phyloP scores from a whole-genome alignment of 2,888 invertebrate genomes.

The Clunio marinus region DNA sequence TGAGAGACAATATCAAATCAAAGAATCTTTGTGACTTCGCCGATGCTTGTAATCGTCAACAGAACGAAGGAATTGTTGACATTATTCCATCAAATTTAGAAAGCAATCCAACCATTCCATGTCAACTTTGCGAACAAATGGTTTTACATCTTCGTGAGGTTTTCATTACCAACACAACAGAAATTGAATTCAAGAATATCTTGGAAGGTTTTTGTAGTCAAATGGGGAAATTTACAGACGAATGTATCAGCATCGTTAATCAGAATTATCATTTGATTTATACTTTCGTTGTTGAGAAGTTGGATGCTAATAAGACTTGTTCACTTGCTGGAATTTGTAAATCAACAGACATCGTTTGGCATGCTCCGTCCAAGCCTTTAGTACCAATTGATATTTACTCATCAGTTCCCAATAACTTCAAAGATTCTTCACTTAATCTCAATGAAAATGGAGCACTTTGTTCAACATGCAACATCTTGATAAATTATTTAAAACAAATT shows the following conservation, averaged over 20 bases:
- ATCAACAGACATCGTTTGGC: neutral
- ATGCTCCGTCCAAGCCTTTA: neutral
- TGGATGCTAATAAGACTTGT: slow-evolving; percentile 62
- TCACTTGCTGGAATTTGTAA: neutral
- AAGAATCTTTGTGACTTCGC: slow-evolving; percentile 69
- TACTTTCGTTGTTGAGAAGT: slow-evolving; percentile 60
- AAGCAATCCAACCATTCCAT: slow-evolving; percentile 70
- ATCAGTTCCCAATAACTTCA: neutral
- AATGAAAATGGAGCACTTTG: neutral
- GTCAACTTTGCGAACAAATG: slow-evolving; percentile 80
- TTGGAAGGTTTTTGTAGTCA: slow-evolving; percentile 76
- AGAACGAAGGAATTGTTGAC: slow-evolving; percentile 54
- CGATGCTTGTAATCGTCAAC: slow-evolving; percentile 72
- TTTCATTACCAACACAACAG: slow-evolving; percentile 78
- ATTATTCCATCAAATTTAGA: slow-evolving; percentile 54
- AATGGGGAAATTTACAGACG: slow-evolving; percentile 64
- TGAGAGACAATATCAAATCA: slow-evolving; percentile 60
- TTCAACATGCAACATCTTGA: neutral
- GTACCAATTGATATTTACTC: neutral
- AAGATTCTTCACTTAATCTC: neutral
- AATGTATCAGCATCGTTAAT: slow-evolving; percentile 72
- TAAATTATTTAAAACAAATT: neutral
- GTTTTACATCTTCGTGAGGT: slow-evolving; percentile 74
- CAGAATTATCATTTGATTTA: slow-evolving; percentile 75
- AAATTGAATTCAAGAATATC: slow-evolving; percentile 72